Conservation (phyloP, 2,113 vertebrate genomes). For the Eudorcas thomsonii region DNA sequence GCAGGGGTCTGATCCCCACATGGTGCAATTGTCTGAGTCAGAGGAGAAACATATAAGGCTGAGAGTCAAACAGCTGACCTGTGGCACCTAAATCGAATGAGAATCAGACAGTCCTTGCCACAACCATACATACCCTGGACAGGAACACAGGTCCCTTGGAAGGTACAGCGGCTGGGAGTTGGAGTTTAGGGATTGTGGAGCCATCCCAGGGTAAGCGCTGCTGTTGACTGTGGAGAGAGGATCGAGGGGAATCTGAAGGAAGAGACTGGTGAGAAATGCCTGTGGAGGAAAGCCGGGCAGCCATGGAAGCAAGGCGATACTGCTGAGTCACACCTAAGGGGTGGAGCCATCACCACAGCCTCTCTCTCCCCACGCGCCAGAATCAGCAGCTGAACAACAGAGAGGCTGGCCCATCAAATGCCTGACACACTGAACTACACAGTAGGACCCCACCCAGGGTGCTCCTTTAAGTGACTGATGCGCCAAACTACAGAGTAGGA, state of each 20-base stretch:
- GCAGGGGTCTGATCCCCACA: neutral
- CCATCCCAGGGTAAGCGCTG: neutral
- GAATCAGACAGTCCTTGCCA: neutral
- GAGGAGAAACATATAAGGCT: neutral
- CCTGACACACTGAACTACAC: neutral
- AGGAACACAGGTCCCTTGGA: neutral
- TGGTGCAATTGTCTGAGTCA: neutral
- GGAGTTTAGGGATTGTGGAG: neutral
- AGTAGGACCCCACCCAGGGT: neutral
- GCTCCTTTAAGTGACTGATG: too few relatives aligned
- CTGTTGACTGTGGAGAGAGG: neutral
- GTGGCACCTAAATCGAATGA: neutral
- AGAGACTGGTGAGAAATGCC: neutral
- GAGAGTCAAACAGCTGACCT: neutral
- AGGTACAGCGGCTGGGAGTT: fast-evolving
- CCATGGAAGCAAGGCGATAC: neutral
- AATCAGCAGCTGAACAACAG: neutral
- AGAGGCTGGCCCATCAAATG: neutral
- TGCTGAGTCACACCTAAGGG: neutral
- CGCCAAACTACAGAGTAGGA: neutral
- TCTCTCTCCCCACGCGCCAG: neutral
- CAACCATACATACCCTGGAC: neutral
- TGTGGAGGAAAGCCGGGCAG: neutral
- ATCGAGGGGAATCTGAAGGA: neutral
- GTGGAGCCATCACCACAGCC: neutral